Evolutionary conservation across 2,797 vertebrate genomes (phyloP), one percentile per base, ranked within the genome.

Genomic region (Megalops cyprinoides): DNA sequence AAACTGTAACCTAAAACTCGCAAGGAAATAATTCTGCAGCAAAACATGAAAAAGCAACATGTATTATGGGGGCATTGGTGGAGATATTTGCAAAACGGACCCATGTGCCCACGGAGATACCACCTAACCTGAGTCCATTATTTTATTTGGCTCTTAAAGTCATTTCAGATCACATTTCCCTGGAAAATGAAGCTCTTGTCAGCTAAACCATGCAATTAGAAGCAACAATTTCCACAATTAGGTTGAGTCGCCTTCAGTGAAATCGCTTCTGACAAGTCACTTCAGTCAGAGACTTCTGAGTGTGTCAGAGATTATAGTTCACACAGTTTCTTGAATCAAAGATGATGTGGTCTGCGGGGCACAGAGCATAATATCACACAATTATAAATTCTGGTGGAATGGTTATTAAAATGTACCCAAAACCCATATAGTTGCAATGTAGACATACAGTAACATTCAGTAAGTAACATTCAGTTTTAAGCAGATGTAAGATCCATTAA

Each of bases 171-270:
- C 55, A 10, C 71, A 75, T 60, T 48, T 81, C n/a, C 65, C 37
- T 8, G 14, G 18, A 74, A 79, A 86, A 81, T 31, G 5, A 77
- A 77, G 74, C 76, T 37, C 39, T 12, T 65, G 79, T 51, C 76
- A 71, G 58, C 77, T 81, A 77, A 60, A 77, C 58, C 67, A 51
- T 76, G 46, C 74, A 81, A 84, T 78, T 75, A 78, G 60, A 39
- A 12, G 9, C 79, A 79, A 79, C 82, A 74, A 46, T 81, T 83
- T 82, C 46, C 79, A 58, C 69, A 82, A 84, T 85, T 62, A 80
- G 34, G 28, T 80, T 56, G 62, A 51, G 56, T 58, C 55, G 20
- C 46, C 42, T 81, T 78, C 65, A 34, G 34, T 34, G 73, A 82
- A 77, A 78, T 55, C 15, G 31, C 39, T 53, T 39, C 46, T 67